Percentiles rank a stretch among this genome's conserved stretches.
Evolutionary conservation across 2,888 invertebrate species (phyloP).

Genomic region (Sinelater perroti): DNA sequence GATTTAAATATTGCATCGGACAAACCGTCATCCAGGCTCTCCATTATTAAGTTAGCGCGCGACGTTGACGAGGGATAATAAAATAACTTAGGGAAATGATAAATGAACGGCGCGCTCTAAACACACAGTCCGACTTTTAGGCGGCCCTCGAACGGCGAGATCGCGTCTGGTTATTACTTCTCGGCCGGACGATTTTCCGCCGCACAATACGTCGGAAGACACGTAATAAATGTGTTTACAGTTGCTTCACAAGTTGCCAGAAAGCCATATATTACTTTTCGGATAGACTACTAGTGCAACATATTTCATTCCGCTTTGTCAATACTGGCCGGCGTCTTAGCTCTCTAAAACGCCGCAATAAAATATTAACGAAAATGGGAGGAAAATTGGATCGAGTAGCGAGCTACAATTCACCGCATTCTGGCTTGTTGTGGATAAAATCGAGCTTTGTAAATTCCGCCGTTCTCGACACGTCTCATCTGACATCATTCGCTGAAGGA

Average conservation of each 20-base stretch:
- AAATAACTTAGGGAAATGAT: slow-evolving; percentile 35
- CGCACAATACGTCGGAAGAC: slow-evolving; percentile 29
- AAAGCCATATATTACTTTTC: slow-evolving; percentile 30
- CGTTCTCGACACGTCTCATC: too few species aligned
- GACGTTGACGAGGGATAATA: slow-evolving; percentile 39
- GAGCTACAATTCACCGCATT: too few species aligned
- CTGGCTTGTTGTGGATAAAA: too few species aligned
- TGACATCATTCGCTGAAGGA: too few species aligned
- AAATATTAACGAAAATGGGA: too few species aligned
- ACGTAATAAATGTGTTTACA: slow-evolving; percentile 37
- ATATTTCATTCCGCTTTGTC: slow-evolving; percentile 31
- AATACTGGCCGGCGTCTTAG: slow-evolving; percentile 30
- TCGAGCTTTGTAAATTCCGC: too few species aligned
- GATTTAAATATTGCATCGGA: slow-evolving; percentile 41
- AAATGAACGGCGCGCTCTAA: slow-evolving; percentile 33
- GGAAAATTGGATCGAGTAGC: too few species aligned
- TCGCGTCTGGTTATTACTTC: slow-evolving; percentile 24
- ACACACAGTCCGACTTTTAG: slow-evolving; percentile 27
- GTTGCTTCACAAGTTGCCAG: slow-evolving; percentile 29
- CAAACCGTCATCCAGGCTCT: slow-evolving; percentile 32
- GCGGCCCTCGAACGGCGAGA: slow-evolving; percentile 22
- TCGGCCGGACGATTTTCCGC: slow-evolving; percentile 22
- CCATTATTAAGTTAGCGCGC: slow-evolving; percentile 34
- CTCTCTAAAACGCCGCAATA: too few species aligned
- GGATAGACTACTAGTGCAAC: slow-evolving; percentile 22